A percentile compares a stretch with the other conserved stretches of the same genome.
Evolutionary conservation across 1,140 invertebrate genomes (phyloP).

Genomic region (Maconellicoccus hirsutus): DNA sequence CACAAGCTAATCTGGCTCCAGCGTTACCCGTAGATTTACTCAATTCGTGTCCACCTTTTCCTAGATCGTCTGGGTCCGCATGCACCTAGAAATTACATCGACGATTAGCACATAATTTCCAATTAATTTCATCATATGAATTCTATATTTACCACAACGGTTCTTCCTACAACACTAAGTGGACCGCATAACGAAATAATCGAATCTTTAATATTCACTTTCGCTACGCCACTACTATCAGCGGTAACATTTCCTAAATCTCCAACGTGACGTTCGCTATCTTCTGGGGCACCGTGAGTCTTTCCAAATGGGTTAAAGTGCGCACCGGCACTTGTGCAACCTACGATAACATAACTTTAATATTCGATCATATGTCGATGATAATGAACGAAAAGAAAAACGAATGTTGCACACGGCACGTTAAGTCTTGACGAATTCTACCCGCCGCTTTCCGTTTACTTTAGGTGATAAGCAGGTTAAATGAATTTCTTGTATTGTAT

Average conservation of each 20-base stretch:
- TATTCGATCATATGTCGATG: background rate
- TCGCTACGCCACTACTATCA: slow-evolving; percentile 54
- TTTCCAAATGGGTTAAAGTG: slow-evolving; percentile 87
- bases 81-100: slow-evolving; percentile 67
- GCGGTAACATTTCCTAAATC: slow-evolving; percentile 86
- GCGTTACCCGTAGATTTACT: slow-evolving; percentile 96
- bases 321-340: slow-evolving; percentile 86
- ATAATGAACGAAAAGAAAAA: background rate
- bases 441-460: too few relatives aligned
- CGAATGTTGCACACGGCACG: background rate
- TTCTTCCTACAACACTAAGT: slow-evolving; percentile 75
- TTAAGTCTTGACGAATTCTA: background rate
- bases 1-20: slow-evolving; percentile 87
- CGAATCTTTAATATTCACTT: slow-evolving; percentile 62
- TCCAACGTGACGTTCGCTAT: slow-evolving; percentile 67
- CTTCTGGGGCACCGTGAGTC: slow-evolving; percentile 72
- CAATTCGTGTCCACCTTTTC: slow-evolving; percentile 81
- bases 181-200: slow-evolving; percentile 59
- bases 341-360: slow-evolving; percentile 36
- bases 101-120: background rate
- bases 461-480: too few relatives aligned
- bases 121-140: background rate
- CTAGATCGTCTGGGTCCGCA: slow-evolving; percentile 89
- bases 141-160: slow-evolving; percentile 55
- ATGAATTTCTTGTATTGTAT: background rate